phyloP scores from a whole-genome alignment of 2,113 vertebrate genomes.

The Ctenodactylus gundi region DNA sequence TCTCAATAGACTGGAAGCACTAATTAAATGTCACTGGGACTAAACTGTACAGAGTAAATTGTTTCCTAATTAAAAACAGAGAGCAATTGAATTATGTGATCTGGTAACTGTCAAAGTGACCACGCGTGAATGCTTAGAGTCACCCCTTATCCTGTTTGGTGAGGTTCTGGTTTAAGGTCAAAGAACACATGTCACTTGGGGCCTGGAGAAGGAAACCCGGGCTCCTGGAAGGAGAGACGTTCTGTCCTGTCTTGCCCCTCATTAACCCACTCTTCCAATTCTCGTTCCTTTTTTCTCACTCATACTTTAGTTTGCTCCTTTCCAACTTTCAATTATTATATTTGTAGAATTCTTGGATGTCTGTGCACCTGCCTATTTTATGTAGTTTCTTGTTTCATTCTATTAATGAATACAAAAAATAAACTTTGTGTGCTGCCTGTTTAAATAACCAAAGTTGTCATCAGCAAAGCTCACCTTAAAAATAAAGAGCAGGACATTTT shows the following conservation, averaged over 20 bases:
- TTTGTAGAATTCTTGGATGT: background rate
- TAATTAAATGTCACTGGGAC: conserved; percentile 62
- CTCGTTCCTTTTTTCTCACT: background rate
- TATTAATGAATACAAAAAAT: background rate
- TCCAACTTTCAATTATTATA: background rate
- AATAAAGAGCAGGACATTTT: background rate
- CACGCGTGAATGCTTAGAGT: background rate
- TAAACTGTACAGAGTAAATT: conserved; percentile 38
- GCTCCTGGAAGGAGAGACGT: background rate
- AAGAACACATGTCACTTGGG: background rate
- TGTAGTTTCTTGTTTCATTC: background rate
- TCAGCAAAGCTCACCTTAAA: background rate
- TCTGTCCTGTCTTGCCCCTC: background rate
- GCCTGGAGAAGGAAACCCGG: background rate
- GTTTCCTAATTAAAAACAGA: conserved; percentile 55
- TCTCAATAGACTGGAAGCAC: conserved; percentile 27
- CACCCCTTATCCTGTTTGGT: background rate
- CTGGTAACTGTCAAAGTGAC: conserved; percentile 50
- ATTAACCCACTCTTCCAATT: too few species aligned
- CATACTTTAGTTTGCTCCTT: background rate
- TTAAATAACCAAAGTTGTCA: background rate
- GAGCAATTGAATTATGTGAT: conserved; percentile 48
- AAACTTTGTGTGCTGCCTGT: background rate
- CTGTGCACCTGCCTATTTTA: background rate
- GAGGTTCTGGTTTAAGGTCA: background rate